Base-by-base conservation (phyloP, 2,888 invertebrate species). In the Agonopterix arenella region DNA sequence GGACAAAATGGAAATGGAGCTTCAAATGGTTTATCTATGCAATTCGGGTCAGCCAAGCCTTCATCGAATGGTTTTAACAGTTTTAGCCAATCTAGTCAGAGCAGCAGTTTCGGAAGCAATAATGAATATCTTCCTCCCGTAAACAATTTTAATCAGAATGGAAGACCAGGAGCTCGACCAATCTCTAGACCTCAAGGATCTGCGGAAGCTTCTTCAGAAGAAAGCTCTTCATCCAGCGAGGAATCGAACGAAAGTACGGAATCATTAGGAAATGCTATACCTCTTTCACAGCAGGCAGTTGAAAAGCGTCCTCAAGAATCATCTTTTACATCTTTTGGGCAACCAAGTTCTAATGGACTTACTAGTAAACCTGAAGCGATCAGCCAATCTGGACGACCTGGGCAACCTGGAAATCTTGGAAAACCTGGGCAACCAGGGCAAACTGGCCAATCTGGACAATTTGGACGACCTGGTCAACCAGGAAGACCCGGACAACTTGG, bases 341-440 rank as follows among this genome's bases (percentile, higher is more conserved):
- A 50, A 47, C 60, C 64, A 4, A 58, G 55, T 48, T 47, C 48
- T 43, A 58, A 57, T 46, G 47, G 45, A 42, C 42, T 50, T 28
- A 5, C 28, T 28, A 28, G 1, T 28, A 28, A 28, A 28, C 28
- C 28, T 28, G 28, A 1, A 5, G 5, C 28, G 5, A 28, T 28
- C 28, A 28, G 28, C 7, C 28, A 28, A 28, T 28, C 28, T 28
- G 28, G 28, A 28, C 28, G 28, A 28, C 28, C 28, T 7, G 28
- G 28, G 4, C 28, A 28, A 18, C 18, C 18, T 18, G 18, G 18
- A 1, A 2, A 18, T 1, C 2, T 4, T 18, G 18, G 18, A 4
- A 2, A 18, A n/a, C n/a, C n/a, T n/a, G n/a, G n/a, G n/a, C n/a
- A n/a, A n/a, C n/a, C n/a, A n/a, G n/a, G n/a, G n/a, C n/a, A n/a